A percentile compares a stretch with the other conserved stretches of the same genome.
These are phyloP conservation scores for Labroides dimidiatus DNA, from an alignment of 2,797 vertebrate genomes.

Conservation along the genomic window DNA sequence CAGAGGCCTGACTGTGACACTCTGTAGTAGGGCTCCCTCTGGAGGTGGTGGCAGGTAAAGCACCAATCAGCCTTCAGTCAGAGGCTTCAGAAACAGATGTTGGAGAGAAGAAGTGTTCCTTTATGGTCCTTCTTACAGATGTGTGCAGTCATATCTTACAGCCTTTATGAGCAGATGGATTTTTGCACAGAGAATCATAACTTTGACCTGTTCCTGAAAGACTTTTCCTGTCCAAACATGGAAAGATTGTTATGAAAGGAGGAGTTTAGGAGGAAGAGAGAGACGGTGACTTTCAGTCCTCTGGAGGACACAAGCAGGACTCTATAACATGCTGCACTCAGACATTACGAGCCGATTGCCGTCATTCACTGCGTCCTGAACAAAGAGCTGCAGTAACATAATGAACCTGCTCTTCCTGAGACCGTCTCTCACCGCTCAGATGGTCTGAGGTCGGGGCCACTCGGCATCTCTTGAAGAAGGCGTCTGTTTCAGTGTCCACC, in stretches of 20 bases:
- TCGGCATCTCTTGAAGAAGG: conserved; percentile 92
- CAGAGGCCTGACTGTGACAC: background rate
- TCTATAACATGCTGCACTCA: conserved; percentile 22
- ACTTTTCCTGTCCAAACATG: too few species aligned
- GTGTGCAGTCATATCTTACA: too few species aligned
- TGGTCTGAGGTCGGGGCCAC: conserved; percentile 86
- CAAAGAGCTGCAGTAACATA: background rate
- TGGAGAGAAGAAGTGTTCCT: too few species aligned
- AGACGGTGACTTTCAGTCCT: too few species aligned
- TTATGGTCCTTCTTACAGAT: too few species aligned
- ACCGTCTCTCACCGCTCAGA: conserved; percentile 84
- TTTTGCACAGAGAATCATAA: too few species aligned
- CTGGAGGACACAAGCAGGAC: background rate
- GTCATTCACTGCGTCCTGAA: background rate
- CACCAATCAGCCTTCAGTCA: too few species aligned
- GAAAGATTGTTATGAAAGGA: too few species aligned
- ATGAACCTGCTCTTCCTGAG: background rate
- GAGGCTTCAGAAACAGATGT: too few species aligned
- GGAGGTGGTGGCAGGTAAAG: conserved; percentile 27
- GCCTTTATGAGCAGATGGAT: too few species aligned
- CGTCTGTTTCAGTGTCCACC: conserved; percentile 89
- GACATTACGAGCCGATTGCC: conserved; percentile 18
- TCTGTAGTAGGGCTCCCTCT: conserved; percentile 62
- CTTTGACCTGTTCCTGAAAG: too few species aligned
- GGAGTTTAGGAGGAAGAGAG: too few species aligned